Base-by-base conservation (phyloP, 2,797 vertebrate species). In the Denticeps clupeoides region DNA sequence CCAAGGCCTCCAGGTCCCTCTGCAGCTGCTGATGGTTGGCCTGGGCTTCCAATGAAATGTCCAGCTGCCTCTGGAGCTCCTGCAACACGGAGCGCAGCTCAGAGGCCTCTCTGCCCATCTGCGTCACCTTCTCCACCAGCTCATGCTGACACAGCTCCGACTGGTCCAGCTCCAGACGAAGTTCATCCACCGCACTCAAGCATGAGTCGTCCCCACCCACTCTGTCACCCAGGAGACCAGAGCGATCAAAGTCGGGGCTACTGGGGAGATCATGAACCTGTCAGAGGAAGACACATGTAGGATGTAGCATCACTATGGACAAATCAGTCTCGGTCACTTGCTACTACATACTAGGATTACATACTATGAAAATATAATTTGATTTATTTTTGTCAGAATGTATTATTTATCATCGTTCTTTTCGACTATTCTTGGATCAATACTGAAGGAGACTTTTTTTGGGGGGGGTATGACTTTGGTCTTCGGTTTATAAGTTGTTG, bases 101-200 rank as follows among this genome's bases (percentile, higher is more conserved):
- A 45, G 75, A 72, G 19, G 85, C 86, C 66, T 97, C 89, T 22
- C 69, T 65, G 7, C 84, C 85, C 28, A 96, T 75, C 68, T 88
- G 82, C 18, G 79, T 85, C 45, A 90, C 59, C 27, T 67, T 86
- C 50, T 80, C 73, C 9, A 88, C 73, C 27, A 98, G 82, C 46
- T 87, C 78, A 51, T 72, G 82, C 62, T 91, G 89, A 53, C 79
- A 88, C 22, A 95, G 65, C 62, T 97, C 91, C 18, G 89, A 84
- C 64, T 89, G 91, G 63, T 98, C 94, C 56, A 97, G 80, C 64
- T 93, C 91, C 24, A 92, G 68, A 3, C 87, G 90, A 72, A 96
- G 86, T 48, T 91, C 85, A 4, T 96, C 92, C 0, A 87, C 81
- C 22, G 83, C 66, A 41, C 79, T 80, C 22, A 73, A 23, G 2